phyloP scores from a whole-genome alignment of 2,797 vertebrate genomes.

The Lophotriccus pileatus region DNA sequence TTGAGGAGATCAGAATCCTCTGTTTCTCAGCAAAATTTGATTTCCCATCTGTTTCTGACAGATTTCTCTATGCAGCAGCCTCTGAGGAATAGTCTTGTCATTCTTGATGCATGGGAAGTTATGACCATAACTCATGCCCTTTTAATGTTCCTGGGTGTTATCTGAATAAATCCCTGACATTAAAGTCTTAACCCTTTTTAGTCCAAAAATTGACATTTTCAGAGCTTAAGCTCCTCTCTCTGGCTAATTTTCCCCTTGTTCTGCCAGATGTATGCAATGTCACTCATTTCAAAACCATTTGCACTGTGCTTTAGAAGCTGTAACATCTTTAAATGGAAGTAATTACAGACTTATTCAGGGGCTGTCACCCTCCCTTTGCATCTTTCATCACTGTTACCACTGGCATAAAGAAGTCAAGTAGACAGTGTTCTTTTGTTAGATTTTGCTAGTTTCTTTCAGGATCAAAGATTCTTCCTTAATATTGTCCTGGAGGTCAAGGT shows the following conservation, averaged over 20 bases:
- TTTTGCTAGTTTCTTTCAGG: not conserved
- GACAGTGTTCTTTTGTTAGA: not conserved
- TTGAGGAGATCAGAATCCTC: not conserved
- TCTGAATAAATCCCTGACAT: conserved; percentile 33
- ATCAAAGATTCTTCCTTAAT: not conserved
- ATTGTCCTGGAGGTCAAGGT: not conserved
- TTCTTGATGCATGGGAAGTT: not conserved
- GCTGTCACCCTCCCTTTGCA: not conserved
- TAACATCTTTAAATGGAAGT: conserved; percentile 3
- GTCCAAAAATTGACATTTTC: conserved; percentile 16
- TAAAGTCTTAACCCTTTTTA: conserved; percentile 23
- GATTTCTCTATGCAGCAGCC: not conserved
- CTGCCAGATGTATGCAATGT: not conserved
- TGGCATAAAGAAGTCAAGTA: not conserved
- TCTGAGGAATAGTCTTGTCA: not conserved
- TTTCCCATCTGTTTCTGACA: conserved; percentile 32
- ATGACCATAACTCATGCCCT: not conserved
- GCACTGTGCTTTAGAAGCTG: not conserved
- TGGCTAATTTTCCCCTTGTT: not conserved
- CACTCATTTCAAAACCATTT: conserved; percentile 5
- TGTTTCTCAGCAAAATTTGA: not conserved
- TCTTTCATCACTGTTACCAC: not conserved
- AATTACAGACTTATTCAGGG: conserved; percentile 5
- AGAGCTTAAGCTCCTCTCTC: not conserved
- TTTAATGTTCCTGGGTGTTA: conserved; percentile 21